These are phyloP conservation scores for Sinocyclocheilus rhinocerous DNA, from an alignment of 2,113 vertebrate species.

Conservation along the genomic window DNA sequence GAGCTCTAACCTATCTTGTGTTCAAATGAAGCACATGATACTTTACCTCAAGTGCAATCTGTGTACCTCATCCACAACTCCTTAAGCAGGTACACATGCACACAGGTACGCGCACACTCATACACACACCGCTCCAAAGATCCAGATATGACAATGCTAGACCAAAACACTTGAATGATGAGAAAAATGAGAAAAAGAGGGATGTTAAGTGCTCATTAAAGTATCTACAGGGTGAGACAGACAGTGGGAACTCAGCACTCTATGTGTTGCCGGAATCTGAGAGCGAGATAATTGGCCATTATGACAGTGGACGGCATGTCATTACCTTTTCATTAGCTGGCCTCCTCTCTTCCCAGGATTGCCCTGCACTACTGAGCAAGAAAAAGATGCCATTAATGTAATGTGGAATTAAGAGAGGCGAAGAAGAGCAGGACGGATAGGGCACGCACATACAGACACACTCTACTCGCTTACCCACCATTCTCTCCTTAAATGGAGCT, in stretches of 20 bases:
- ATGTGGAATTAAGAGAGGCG: conserved; percentile 57
- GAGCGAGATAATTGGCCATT: conserved; percentile 61
- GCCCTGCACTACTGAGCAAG: conserved; percentile 8
- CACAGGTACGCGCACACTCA: not conserved
- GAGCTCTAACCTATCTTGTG: not conserved
- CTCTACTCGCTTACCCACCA: not conserved
- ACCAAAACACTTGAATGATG: conserved; percentile 24
- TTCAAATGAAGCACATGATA: not conserved
- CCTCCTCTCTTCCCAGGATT: conserved; percentile 40
- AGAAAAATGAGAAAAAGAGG: conserved; percentile 25
- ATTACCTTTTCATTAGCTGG: conserved; percentile 64
- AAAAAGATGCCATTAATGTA: conserved; percentile 55
- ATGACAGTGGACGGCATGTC: conserved; percentile 54
- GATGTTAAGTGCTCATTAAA: conserved; percentile 46
- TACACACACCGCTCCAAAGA: not conserved
- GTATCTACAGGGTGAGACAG: conserved; percentile 24
- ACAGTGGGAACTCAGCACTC: conserved; percentile 40
- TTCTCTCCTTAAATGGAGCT: conserved; percentile 35
- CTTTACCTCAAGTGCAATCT: not conserved
- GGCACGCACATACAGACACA: conserved; percentile 43
- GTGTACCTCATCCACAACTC: not conserved
- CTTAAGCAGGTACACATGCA: not conserved
- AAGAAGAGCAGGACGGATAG: conserved; percentile 33
- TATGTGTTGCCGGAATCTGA: conserved; percentile 38
- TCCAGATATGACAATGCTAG: not conserved